Base-by-base conservation (phyloP, 2,888 invertebrate genomes). In the Rhingia rostrata region DNA sequence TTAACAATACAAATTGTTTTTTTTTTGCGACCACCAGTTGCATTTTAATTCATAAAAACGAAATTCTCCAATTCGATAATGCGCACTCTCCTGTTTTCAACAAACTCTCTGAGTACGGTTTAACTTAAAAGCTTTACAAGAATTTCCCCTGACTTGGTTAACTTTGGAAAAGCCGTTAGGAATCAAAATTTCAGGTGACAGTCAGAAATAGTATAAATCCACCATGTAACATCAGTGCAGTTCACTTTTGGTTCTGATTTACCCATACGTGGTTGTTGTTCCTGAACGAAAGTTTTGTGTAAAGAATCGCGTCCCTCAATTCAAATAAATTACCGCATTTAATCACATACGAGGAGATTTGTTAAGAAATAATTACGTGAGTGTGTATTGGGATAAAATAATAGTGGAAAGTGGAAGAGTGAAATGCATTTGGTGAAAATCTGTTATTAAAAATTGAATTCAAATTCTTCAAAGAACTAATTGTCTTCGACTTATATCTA, bases 171-270 rank as follows among this genome's bases (percentile, higher is more conserved):
- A 70, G 47, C 70, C 78, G 78, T 78, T 78, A 78, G 61, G 56
- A 78, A 78, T 78, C 63, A 72, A 64, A 78, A 56, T 49, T 64
- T 41, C 37, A 58, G 41, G 41, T 70, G 70, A 63, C 49, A 47
- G 41, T 53, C 70, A 39, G 43, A 64, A 78, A 70, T 64, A 39
- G 41, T 78, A 78, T 78, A 78, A 78, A 78, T 70, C 78, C 63
- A 43, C 41, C 56, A 30, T 56, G 49, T 78, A 39, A 53, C 63
- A 56, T 41, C 30, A 58, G 10, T 70, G 41, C 53, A 56, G 70
- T 61, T 70, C 78, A 78, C 70, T 78, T 58, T 78, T 70, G 58
- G 41, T 64, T 64, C 49, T 70, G 70, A 78, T 70, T 78, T 78
- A 58, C 49, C 56, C 70, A 43, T 33, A 63, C 64, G 63, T 51